Evolutionary conservation across 2,113 vertebrate species (phyloP).

Genomic region (Melanerpes formicivorus): DNA sequence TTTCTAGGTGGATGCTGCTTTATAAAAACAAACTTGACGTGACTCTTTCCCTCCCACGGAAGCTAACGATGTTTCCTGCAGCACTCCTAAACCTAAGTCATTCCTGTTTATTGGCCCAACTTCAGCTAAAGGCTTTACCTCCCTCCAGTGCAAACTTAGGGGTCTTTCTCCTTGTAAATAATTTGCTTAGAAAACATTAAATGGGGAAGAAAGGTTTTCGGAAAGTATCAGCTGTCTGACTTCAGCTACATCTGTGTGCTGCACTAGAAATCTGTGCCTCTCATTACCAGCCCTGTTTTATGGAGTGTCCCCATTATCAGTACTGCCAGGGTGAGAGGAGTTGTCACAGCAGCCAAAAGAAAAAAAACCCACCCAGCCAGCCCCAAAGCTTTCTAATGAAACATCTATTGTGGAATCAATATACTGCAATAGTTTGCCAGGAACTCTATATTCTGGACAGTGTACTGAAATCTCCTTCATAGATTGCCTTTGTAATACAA

Average conservation of each 20-base stretch:
- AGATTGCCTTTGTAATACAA: not conserved
- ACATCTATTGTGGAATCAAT: conserved; percentile 28
- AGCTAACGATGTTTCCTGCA: conserved; percentile 15
- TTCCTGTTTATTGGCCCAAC: conserved; percentile 5
- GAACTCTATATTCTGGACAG: conserved; percentile 7
- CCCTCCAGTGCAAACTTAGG: not conserved
- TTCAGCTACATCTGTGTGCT: conserved; percentile 16
- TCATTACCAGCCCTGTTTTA: not conserved
- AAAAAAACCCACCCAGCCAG: not conserved
- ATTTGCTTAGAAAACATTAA: not conserved
- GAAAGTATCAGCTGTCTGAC: not conserved
- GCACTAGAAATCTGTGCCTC: not conserved
- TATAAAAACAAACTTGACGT: conserved; percentile 46
- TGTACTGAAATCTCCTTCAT: not conserved
- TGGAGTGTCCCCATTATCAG: not conserved
- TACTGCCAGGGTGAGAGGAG: not conserved
- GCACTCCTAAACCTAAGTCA: not conserved
- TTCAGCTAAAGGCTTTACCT: not conserved
- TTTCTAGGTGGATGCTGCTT: conserved; percentile 42
- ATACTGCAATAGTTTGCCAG: not conserved
- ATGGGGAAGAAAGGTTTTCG: conserved; percentile 15
- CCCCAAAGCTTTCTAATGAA: conserved; percentile 4
- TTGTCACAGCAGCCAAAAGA: not conserved
- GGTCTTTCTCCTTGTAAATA: not conserved
- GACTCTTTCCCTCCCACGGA: conserved; percentile 43